These are phyloP conservation scores for Strigamia maritima DNA, from an alignment of 2,888 invertebrate genomes.

Conservation along the genomic window DNA sequence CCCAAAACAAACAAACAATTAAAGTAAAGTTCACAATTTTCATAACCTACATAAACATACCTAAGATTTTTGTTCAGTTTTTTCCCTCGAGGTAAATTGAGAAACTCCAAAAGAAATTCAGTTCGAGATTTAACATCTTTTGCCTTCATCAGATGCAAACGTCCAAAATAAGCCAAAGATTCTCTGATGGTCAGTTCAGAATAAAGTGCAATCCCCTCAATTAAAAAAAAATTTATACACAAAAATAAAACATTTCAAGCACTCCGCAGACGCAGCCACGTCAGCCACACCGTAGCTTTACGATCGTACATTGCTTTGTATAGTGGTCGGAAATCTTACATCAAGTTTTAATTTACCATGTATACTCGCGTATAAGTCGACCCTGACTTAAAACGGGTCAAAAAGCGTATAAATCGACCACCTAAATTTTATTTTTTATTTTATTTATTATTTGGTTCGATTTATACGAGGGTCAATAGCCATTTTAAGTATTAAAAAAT, in stretches of 20 bases:
- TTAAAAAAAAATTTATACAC: too few relatives aligned
- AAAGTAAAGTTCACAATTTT: neutral
- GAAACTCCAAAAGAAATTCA: conserved; percentile 64
- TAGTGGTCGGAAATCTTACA: too few relatives aligned
- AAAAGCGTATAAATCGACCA: too few relatives aligned
- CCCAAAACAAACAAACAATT: neutral
- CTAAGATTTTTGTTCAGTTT: conserved; percentile 74
- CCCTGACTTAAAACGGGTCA: too few relatives aligned
- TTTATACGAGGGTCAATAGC: too few relatives aligned
- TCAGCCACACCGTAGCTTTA: too few relatives aligned
- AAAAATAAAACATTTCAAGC: too few relatives aligned
- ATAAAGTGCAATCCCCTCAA: neutral
- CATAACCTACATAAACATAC: conserved; percentile 49
- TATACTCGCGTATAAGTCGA: too few relatives aligned
- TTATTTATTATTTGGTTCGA: neutral
- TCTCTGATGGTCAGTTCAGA: neutral
- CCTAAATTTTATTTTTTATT: neutral
- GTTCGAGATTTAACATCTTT: neutral
- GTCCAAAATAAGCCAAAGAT: neutral
- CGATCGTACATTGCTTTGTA: too few relatives aligned
- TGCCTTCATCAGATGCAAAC: neutral
- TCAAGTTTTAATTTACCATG: too few relatives aligned
- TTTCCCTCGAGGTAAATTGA: conserved; percentile 82
- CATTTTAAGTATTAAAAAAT: too few relatives aligned
- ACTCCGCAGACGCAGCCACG: too few relatives aligned